phyloP scores from a whole-genome alignment of 2,888 invertebrate genomes.

The Pristionchus maxplancki region DNA sequence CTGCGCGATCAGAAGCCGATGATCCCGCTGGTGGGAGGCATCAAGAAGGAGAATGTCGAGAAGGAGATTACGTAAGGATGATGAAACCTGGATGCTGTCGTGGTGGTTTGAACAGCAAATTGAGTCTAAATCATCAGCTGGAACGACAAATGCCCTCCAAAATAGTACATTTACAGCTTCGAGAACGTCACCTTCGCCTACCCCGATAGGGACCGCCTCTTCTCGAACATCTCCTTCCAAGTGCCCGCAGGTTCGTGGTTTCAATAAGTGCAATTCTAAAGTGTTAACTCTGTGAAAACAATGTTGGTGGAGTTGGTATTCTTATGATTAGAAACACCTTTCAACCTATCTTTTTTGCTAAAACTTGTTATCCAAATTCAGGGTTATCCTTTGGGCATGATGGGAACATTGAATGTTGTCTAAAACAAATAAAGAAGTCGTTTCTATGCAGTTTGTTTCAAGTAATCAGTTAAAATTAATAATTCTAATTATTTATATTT shows the following conservation, averaged over 20 bases:
- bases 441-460: too few species aligned
- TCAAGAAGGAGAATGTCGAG: conserved; percentile 59
- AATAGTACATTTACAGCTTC: conserved; percentile 80
- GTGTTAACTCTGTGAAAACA: background rate
- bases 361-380: too few species aligned
- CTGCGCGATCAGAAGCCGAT: conserved; percentile 87
- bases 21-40: conserved; percentile 85
- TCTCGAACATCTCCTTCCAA: conserved; percentile 84
- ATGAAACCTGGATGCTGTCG: background rate
- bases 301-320: too few species aligned
- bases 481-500: too few species aligned
- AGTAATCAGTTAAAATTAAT: too few species aligned
- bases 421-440: too few species aligned
- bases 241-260: conserved; percentile 77
- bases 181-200: conserved; percentile 86
- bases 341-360: too few species aligned
- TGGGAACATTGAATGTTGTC: too few species aligned
- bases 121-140: too few species aligned
- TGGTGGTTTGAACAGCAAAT: background rate
- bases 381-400: background rate
- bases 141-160: too few species aligned
- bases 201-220: conserved; percentile 82
- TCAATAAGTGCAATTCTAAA: too few species aligned
- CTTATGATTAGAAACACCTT: too few species aligned
- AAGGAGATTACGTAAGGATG: conserved; percentile 57